phyloP scores from a whole-genome alignment of 2,888 invertebrate genomes.

The Zelleria hepariella region DNA sequence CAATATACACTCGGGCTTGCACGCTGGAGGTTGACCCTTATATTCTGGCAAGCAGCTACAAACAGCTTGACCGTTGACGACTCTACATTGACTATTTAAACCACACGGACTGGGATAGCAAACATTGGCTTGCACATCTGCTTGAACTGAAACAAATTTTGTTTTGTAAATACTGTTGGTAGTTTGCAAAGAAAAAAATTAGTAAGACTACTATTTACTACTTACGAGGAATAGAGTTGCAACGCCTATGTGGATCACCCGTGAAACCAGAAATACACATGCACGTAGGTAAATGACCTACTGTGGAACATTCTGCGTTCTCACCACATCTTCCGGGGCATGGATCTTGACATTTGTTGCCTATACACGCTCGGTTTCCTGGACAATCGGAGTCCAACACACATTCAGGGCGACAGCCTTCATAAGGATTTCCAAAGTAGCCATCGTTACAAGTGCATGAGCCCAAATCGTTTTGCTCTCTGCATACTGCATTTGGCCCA shows the following conservation, averaged over 20 bases:
- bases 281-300: conserved; percentile 80
- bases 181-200: neutral
- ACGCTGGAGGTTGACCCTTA: conserved; percentile 77
- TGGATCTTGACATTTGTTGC: conserved; percentile 81
- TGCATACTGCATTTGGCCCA: conserved; percentile 79
- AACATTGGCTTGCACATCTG: conserved; percentile 48
- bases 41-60: conserved; percentile 80
- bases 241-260: conserved; percentile 73
- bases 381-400: conserved; percentile 79
- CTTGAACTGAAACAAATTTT: conserved; percentile 51
- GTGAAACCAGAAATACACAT: conserved; percentile 75
- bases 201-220: conserved; percentile 12
- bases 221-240: conserved; percentile 54
- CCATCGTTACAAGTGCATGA: conserved; percentile 79
- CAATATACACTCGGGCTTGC: conserved; percentile 78
- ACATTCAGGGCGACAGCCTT: conserved; percentile 84
- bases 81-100: conserved; percentile 73
- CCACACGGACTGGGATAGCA: conserved; percentile 75
- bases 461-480: conserved; percentile 77
- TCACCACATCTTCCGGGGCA: conserved; percentile 83
- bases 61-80: conserved; percentile 72
- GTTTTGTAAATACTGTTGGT: too few relatives aligned
- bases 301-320: conserved; percentile 79
- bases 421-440: conserved; percentile 83
- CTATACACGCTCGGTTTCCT: conserved; percentile 79